phyloP scores from a whole-genome alignment of 1,140 invertebrate species.

The Helicoverpa armigera region DNA sequence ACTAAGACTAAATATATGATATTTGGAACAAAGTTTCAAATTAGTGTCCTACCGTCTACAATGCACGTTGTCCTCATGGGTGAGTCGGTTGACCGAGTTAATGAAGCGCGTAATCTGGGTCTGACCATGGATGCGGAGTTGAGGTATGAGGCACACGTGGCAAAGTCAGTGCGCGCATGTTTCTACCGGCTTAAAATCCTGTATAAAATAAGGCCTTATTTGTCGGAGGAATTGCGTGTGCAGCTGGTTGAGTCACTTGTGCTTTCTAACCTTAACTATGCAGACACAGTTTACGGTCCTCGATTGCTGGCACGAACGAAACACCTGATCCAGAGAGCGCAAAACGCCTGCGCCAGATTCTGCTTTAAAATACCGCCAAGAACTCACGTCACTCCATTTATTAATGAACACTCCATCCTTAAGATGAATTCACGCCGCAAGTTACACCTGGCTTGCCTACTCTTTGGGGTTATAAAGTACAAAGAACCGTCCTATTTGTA shows the following conservation, averaged over 20 bases:
- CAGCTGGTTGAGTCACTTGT: too few species aligned
- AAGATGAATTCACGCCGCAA: slow-evolving; percentile 26
- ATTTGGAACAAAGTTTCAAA: slow-evolving; percentile 33
- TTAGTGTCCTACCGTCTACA: not conserved
- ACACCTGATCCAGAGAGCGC: too few species aligned
- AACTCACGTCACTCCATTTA: slow-evolving; percentile 1
- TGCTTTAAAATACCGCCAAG: not conserved
- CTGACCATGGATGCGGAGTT: not conserved
- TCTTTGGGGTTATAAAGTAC: slow-evolving; percentile 17
- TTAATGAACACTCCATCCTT: not conserved
- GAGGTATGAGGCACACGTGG: too few species aligned
- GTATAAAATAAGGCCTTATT: too few species aligned
- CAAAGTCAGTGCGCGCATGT: too few species aligned
- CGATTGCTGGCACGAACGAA: too few species aligned
- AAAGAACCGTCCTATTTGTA: not conserved
- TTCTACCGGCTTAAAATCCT: too few species aligned
- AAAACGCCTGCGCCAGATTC: not conserved
- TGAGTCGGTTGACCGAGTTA: not conserved
- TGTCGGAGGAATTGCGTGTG: too few species aligned
- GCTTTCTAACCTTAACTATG: too few species aligned
- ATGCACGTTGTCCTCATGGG: not conserved
- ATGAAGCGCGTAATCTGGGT: slow-evolving; percentile 46
- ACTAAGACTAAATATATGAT: slow-evolving; percentile 32
- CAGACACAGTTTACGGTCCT: too few species aligned
- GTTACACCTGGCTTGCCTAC: slow-evolving; percentile 21